Conservation (phyloP, 2,113 vertebrate genomes). For the Trogon surrucura region DNA sequence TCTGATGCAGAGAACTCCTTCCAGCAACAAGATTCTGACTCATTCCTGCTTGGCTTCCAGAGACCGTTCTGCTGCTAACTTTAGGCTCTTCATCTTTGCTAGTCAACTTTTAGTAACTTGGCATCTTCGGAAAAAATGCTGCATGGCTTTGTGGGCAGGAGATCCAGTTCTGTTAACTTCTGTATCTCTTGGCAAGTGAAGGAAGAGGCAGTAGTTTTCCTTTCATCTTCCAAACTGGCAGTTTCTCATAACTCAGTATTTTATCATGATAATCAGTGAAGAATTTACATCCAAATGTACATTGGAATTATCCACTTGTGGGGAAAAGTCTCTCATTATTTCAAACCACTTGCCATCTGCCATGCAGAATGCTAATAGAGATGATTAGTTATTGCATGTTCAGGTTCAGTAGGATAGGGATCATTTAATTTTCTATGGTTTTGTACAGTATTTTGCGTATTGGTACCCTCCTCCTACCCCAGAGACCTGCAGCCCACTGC, state of each 20-base stretch:
- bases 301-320: conserved; percentile 37
- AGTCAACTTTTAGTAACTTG: conserved; percentile 63
- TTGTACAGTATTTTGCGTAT: neutral
- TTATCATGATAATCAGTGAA: conserved; percentile 19
- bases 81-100: conserved; percentile 65
- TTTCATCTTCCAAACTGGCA: conserved; percentile 48
- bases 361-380: conserved; percentile 7
- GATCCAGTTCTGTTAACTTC: conserved; percentile 48
- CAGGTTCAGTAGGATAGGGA: conserved; percentile 2
- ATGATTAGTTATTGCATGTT: neutral
- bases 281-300: conserved; percentile 48
- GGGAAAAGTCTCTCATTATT: conserved; percentile 39
- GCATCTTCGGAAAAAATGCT: conserved; percentile 44
- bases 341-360: conserved; percentile 46
- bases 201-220: conserved; percentile 41
- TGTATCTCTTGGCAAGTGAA: conserved; percentile 40
- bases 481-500: neutral
- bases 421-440: neutral
- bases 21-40: conserved; percentile 63
- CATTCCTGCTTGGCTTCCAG: conserved; percentile 64
- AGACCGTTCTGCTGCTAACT: conserved; percentile 61
- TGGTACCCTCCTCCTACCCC: neutral
- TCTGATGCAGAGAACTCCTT: conserved; percentile 70
- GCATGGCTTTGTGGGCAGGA: conserved; percentile 42
- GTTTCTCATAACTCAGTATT: conserved; percentile 26